Conservation (phyloP, 2,888 invertebrate species). For the Osedax fenrisi region DNA sequence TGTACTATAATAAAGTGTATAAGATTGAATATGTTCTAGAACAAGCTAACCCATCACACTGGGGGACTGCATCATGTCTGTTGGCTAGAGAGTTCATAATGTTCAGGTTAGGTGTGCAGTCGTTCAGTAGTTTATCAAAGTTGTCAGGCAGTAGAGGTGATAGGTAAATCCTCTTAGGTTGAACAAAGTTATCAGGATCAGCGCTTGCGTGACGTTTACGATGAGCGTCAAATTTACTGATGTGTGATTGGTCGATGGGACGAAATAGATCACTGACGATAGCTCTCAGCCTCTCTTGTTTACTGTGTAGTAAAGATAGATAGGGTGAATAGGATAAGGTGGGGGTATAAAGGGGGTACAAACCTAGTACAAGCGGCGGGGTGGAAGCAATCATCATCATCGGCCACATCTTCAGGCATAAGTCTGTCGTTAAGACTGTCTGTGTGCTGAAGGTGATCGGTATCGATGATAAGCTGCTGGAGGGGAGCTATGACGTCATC, state of each 20-base stretch:
- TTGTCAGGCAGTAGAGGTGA: conserved; percentile 15
- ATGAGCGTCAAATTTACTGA: conserved; percentile 5
- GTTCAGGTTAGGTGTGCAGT: not conserved
- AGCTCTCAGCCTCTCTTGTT: not conserved
- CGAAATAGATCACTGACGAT: not conserved
- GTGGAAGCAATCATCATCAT: not conserved
- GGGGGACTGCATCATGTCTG: no score
- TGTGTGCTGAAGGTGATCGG: not conserved
- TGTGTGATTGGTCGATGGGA: not conserved
- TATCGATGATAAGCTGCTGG: not conserved
- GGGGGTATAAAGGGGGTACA: no score
- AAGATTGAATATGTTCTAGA: no score
- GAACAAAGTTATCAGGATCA: conserved; percentile 34
- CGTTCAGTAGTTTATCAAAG: not conserved
- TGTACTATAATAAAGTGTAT: no score
- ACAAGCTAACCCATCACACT: no score
- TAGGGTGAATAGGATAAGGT: no score
- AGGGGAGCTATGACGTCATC: not conserved
- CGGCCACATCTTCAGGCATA: not conserved
- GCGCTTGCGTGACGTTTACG: conserved; percentile 36
- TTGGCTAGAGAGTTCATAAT: no score
- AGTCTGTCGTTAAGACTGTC: not conserved
- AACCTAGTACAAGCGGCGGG: not conserved
- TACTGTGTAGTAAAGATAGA: no score
- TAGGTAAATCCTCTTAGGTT: conserved; percentile 28